phyloP scores from a whole-genome alignment of 2,113 vertebrate genomes.

The Cyprinodon variegatus region DNA sequence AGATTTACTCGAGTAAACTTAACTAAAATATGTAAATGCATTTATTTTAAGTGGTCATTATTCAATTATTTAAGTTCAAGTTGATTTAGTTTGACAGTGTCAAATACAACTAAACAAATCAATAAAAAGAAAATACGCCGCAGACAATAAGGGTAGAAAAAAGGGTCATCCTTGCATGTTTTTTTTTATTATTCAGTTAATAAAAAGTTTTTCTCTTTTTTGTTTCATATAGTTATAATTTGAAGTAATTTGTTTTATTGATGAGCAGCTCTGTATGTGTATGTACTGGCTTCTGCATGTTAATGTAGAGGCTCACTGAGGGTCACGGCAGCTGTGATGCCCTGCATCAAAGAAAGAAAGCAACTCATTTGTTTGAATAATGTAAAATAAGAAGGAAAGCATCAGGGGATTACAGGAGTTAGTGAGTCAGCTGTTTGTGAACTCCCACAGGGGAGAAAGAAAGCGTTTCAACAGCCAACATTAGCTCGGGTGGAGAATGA shows the following conservation, averaged over 20 bases:
- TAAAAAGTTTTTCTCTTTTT: background rate
- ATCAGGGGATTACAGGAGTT: slow-evolving; percentile 15
- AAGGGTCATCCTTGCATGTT: slow-evolving; percentile 35
- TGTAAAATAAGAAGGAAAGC: slow-evolving; percentile 43
- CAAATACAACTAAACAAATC: slow-evolving; percentile 53
- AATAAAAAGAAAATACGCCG: slow-evolving; percentile 57
- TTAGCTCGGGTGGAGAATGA: slow-evolving; percentile 2
- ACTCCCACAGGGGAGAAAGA: slow-evolving; percentile 58
- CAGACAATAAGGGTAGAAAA: slow-evolving; percentile 38
- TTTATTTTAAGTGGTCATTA: background rate
- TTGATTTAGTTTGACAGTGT: slow-evolving; percentile 21
- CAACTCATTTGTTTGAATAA: slow-evolving; percentile 54
- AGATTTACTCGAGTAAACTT: background rate
- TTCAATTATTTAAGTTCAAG: background rate
- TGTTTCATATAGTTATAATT: background rate
- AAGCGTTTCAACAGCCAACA: slow-evolving; percentile 36
- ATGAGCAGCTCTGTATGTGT: slow-evolving; percentile 13
- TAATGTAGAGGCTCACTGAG: slow-evolving; percentile 24
- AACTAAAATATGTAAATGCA: background rate
- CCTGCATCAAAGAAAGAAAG: slow-evolving; percentile 52
- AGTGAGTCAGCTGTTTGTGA: slow-evolving; percentile 65
- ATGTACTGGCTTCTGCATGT: slow-evolving; percentile 36
- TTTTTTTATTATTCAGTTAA: background rate
- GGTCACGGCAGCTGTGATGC: slow-evolving; percentile 40
- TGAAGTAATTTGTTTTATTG: slow-evolving; percentile 8